phyloP scores from a whole-genome alignment of 2,113 vertebrate species.

The Chloroceryle aenea region DNA sequence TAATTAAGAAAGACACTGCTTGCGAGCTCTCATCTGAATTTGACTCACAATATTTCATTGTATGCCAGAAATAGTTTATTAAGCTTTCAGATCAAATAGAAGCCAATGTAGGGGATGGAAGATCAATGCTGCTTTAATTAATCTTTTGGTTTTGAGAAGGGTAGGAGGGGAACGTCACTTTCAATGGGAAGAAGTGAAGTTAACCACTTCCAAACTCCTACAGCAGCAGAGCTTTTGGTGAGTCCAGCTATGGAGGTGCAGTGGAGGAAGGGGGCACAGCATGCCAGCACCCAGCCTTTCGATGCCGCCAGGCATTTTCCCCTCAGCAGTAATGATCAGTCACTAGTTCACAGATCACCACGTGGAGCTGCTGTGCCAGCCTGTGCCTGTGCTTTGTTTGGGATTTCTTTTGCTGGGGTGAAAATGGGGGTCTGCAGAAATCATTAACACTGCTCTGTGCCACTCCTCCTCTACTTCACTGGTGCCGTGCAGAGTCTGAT shows the following conservation, averaged over 20 bases:
- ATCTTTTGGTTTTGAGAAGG: not conserved
- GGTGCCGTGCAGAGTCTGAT: not conserved
- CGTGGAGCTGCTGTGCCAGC: accelerated
- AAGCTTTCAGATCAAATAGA: constrained; percentile 46
- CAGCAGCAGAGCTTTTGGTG: not conserved
- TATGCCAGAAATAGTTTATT: constrained; percentile 68
- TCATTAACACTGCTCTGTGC: accelerated
- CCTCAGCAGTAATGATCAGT: not conserved
- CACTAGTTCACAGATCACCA: accelerated
- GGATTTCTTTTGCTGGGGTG: not conserved
- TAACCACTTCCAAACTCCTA: not conserved
- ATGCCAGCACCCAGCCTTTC: accelerated
- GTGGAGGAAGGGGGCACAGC: not conserved
- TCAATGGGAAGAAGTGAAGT: not conserved
- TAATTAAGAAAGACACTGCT: constrained; percentile 57
- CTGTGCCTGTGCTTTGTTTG: accelerated
- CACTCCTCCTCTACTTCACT: accelerated
- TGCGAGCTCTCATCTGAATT: constrained; percentile 55
- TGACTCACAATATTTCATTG: constrained; percentile 58
- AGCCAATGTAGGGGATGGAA: not conserved
- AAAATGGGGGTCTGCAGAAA: not conserved
- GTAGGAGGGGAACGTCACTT: not conserved
- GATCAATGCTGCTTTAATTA: constrained; percentile 57
- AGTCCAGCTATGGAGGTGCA: not conserved
- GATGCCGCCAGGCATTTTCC: accelerated